A percentile compares a stretch with the other conserved stretches of the same genome.
These are phyloP conservation scores for Lerema accius DNA, from an alignment of 1,140 invertebrate species.

Conservation along the genomic window DNA sequence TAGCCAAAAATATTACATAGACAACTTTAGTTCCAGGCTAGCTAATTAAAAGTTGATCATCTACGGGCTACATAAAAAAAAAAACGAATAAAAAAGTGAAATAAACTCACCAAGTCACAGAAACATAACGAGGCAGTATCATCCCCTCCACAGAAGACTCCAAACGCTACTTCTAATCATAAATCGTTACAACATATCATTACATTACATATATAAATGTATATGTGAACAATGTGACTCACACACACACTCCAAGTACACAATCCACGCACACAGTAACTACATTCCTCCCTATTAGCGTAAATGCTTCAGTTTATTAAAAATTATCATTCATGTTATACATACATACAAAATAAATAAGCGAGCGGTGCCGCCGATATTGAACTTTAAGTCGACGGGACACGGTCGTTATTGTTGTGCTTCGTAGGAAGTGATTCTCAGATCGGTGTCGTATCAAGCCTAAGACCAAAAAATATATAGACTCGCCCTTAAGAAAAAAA, in stretches of 20 bases:
- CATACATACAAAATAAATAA: constrained; percentile 53
- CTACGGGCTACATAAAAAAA: neutral
- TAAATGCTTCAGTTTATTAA: constrained; percentile 68
- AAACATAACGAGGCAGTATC: constrained; percentile 58
- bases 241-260: constrained; percentile 42
- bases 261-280: constrained; percentile 40
- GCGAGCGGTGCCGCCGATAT: constrained; percentile 18
- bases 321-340: constrained; percentile 61
- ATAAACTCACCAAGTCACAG: constrained; percentile 63
- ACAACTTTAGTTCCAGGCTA: no score
- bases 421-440: constrained; percentile 14
- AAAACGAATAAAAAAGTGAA: constrained; percentile 8
- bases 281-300: constrained; percentile 50
- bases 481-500: no score
- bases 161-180: constrained; percentile 54
- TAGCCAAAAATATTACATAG: no score
- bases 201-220: constrained; percentile 63
- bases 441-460: constrained; percentile 27
- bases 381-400: constrained; percentile 7
- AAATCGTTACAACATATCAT: constrained; percentile 44
- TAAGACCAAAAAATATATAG: no score
- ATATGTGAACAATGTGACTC: constrained; percentile 55
- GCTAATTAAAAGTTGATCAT: no score
- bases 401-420: constrained; percentile 13
- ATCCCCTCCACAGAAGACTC: constrained; percentile 45